Conservation (phyloP, 23 tunicate species). For the Halocynthia roretzi region DNA sequence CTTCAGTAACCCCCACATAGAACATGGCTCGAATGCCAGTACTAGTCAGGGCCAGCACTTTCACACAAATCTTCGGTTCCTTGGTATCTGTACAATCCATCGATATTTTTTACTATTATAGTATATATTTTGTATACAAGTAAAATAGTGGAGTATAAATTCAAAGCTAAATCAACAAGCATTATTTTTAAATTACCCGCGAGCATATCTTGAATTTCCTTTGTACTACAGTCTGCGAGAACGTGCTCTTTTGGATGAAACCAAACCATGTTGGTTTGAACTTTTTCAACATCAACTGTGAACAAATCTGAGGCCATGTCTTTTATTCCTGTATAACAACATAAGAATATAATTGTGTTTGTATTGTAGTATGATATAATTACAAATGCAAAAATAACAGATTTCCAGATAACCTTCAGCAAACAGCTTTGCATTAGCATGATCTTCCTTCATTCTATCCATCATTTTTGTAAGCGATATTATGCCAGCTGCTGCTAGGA, state of each 20-base stretch:
- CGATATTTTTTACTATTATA: too few species aligned
- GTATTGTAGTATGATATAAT: not conserved
- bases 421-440: slow-evolving; percentile 38
- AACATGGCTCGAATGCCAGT: slow-evolving; percentile 29
- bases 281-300: slow-evolving; percentile 18
- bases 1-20: slow-evolving; percentile 15
- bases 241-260: slow-evolving; percentile 19
- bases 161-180: too few species aligned
- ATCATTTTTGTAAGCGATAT: slow-evolving; percentile 24
- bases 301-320: slow-evolving; percentile 3
- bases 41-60: not conserved
- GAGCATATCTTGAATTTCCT: slow-evolving; percentile 20
- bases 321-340: not conserved
- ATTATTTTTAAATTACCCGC: not conserved
- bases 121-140: too few species aligned
- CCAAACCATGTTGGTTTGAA: slow-evolving; percentile 45
- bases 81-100: not conserved
- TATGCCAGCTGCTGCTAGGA: slow-evolving; percentile 61
- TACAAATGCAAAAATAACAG: not conserved
- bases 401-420: slow-evolving; percentile 23
- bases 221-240: slow-evolving; percentile 1
- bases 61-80: slow-evolving; percentile 1
- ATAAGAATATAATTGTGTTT: not conserved
- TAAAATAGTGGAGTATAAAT: too few species aligned
- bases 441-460: slow-evolving; percentile 35